Evolutionary conservation across 1,140 invertebrate genomes (phyloP).

Genomic region (Apis cerana): DNA sequence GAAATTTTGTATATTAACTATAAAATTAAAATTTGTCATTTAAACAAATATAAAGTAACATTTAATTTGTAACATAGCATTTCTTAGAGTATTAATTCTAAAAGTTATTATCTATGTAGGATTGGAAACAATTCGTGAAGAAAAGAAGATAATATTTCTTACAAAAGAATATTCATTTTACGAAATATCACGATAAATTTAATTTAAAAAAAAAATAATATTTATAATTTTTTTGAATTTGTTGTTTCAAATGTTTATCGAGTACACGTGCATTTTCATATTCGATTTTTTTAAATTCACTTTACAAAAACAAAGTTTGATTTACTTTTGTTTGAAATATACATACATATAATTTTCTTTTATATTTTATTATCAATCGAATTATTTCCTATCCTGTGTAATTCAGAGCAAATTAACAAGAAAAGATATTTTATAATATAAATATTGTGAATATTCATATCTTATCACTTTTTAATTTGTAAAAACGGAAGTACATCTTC

Average conservation of each 20-base stretch:
- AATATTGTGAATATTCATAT: not conserved
- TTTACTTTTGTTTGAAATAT: not conserved
- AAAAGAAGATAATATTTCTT: not conserved
- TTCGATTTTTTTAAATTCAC: not conserved
- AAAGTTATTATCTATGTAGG: not conserved
- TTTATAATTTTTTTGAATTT: no score
- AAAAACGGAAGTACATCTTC: not conserved
- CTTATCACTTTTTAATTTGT: no score
- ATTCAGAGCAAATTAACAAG: not conserved
- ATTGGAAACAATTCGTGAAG: not conserved
- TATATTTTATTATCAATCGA: not conserved
- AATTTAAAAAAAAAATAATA: not conserved
- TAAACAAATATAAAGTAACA: constrained; percentile 17
- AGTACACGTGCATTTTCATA: not conserved
- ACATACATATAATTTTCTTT: not conserved
- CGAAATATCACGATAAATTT: not conserved
- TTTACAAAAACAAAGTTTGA: not conserved
- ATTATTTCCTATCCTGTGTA: not conserved
- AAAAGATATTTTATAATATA: not conserved
- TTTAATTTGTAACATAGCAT: not conserved
- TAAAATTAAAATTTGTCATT: not conserved
- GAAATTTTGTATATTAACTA: not conserved
- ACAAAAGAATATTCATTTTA: not conserved
- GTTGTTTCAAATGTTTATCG: not conserved
- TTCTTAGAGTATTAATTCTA: not conserved